These are phyloP conservation scores for Crypturellus tataupa DNA, from an alignment of 2,797 vertebrate genomes.

Conservation along the genomic window DNA sequence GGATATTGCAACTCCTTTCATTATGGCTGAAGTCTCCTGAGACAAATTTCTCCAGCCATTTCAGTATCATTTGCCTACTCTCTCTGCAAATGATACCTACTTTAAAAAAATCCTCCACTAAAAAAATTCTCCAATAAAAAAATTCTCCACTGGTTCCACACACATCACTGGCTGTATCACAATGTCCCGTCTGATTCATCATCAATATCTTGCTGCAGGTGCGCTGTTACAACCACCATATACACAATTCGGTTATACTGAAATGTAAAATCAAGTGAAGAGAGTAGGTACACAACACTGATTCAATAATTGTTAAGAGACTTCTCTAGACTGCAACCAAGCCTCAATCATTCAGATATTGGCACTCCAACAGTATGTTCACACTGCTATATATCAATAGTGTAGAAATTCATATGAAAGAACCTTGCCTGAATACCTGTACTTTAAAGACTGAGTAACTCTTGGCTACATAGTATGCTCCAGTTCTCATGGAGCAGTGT, in stretches of 20 bases:
- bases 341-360: conserved; percentile 25
- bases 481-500: neutral
- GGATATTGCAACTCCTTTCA: conserved; percentile 34
- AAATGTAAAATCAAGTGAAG: neutral
- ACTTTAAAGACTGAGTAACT: neutral
- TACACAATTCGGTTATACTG: neutral
- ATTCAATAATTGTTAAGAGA: conserved; percentile 7
- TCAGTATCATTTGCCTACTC: neutral
- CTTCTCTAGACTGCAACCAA: neutral
- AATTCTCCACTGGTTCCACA: neutral
- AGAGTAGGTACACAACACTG: neutral
- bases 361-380: neutral
- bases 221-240: neutral
- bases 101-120: conserved; percentile 55
- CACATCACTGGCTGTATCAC: neutral
- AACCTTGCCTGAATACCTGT: neutral
- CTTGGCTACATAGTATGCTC: neutral
- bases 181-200: neutral
- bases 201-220: neutral
- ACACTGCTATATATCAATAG: neutral
- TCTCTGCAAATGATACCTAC: neutral
- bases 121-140: conserved; percentile 6
- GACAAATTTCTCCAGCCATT: conserved; percentile 16
- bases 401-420: neutral
- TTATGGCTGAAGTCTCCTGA: neutral